Evolutionary conservation across 2,888 invertebrate species (phyloP).

Genomic region (Liposcelis brunnea): DNA sequence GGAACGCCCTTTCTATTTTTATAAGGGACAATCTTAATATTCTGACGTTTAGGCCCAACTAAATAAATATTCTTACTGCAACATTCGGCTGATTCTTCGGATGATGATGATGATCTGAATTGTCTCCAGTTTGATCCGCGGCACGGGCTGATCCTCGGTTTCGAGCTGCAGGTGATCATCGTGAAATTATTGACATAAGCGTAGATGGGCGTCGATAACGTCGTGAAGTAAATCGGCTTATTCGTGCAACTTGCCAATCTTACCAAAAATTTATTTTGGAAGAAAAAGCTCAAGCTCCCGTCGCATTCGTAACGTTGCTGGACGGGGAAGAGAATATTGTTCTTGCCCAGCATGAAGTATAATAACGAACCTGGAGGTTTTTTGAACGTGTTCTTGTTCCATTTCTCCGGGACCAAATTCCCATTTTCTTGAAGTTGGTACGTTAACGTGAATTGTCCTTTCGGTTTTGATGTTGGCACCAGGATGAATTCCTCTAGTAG

Average conservation of each 20-base stretch:
- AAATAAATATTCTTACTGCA: background rate
- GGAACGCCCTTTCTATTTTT: background rate
- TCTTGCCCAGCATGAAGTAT: background rate
- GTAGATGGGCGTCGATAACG: background rate
- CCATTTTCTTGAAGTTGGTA: conserved; percentile 6
- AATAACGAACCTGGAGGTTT: conserved; percentile 5
- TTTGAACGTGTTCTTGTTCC: conserved; percentile 2
- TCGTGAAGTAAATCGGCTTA: background rate
- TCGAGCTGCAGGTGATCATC: background rate
- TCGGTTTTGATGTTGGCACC: background rate
- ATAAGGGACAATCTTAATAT: background rate
- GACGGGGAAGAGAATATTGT: background rate
- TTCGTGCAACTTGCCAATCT: background rate
- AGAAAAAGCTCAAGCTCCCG: background rate
- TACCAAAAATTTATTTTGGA: background rate
- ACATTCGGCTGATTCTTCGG: background rate
- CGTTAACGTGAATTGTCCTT: background rate
- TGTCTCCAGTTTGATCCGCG: background rate
- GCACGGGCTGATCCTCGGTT: background rate
- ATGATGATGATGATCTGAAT: background rate
- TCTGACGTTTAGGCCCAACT: background rate
- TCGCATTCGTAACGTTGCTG: background rate
- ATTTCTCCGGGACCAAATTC: background rate
- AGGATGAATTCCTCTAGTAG: background rate
- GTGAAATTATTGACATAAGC: background rate